Base-by-base conservation (phyloP, 2,888 invertebrate genomes). In the Fragum fragum region DNA sequence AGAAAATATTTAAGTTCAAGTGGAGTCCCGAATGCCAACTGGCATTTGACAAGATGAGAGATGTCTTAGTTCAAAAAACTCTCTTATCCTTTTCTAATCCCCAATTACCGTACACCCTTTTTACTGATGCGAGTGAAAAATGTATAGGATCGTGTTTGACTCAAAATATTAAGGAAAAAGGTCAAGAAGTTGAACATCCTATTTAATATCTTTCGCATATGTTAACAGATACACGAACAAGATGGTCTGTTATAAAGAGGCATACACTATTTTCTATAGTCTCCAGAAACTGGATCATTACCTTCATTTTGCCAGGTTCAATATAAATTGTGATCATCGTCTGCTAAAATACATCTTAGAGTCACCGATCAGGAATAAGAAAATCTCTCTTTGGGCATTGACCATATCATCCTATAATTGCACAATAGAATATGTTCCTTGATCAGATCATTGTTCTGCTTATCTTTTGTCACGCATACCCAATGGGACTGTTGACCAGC, bases 301-400 rank as follows among this genome's bases (percentile, higher is more conserved):
- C 36, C 29, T 83, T 0, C 80, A 80, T 57, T 70, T 66, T 68
- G 76, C 78, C 9, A 5, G 53, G 28, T 80, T 80, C 32, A 32
- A 42, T 1, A 76, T 80, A 16, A 52, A 55, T 5, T 75, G 79
- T n/a, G 82, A 83, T 21, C 83, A 79, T 55, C 63, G 66, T 57
- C 79, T 76, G 18, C 32, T 83, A 9, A 74, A 80, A 14, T 77
- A 83, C 47, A 23, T 83, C 0, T 29, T 80, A 1, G 74, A 79
- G 16, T 80, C 79, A 6, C 80, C 80, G 0, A 84, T 81, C 59
- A 70, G 75, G 14, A 81, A 81, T n/a, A 81, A 69, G 23, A 84
- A 74, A 26, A 76, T 80, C 14, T 73, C 79, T 36, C 28, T 80
- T 36, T 77, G 76, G 83, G 80, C 83, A 6, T 26, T 83, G 21